These are phyloP conservation scores for Gyps fulvus DNA, from an alignment of 2,113 vertebrate genomes.

Conservation along the genomic window DNA sequence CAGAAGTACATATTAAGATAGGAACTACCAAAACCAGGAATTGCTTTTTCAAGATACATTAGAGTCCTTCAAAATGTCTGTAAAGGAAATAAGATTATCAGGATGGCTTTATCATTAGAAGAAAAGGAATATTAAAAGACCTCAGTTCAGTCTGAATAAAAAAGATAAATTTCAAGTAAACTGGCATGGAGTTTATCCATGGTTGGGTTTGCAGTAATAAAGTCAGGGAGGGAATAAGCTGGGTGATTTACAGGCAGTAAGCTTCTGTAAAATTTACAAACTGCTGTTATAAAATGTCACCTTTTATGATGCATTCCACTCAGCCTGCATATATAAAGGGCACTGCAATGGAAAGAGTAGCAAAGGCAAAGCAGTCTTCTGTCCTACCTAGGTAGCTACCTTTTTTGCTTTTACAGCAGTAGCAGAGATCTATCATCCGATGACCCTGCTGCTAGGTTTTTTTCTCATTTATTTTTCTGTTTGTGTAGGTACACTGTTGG, in stretches of 20 bases:
- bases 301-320: slow-evolving; percentile 78
- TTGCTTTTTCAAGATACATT: slow-evolving; percentile 53
- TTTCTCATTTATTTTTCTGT: slow-evolving; percentile 19
- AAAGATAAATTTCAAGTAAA: slow-evolving; percentile 79
- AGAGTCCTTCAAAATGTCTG: slow-evolving; percentile 68
- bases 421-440: slow-evolving; percentile 41
- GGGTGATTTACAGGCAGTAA: slow-evolving; percentile 75
- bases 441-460: slow-evolving; percentile 29
- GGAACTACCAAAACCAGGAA: slow-evolving; percentile 17
- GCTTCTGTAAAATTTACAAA: slow-evolving; percentile 84
- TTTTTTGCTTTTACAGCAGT: slow-evolving; percentile 38
- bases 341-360: slow-evolving; percentile 55
- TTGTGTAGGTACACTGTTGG: neutral
- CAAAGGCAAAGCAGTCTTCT: slow-evolving; percentile 60
- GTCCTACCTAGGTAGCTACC: slow-evolving; percentile 15
- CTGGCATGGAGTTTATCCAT: slow-evolving; percentile 76
- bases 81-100: slow-evolving; percentile 72
- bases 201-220: slow-evolving; percentile 77
- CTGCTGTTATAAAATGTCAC: slow-evolving; percentile 81
- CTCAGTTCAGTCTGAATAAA: slow-evolving; percentile 69
- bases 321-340: slow-evolving; percentile 76
- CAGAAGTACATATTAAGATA: slow-evolving; percentile 35
- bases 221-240: slow-evolving; percentile 76
- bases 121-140: slow-evolving; percentile 73
- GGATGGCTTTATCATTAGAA: slow-evolving; percentile 70